Evolutionary conservation across 1,140 invertebrate species (phyloP).

Genomic region (Delia radicum): DNA sequence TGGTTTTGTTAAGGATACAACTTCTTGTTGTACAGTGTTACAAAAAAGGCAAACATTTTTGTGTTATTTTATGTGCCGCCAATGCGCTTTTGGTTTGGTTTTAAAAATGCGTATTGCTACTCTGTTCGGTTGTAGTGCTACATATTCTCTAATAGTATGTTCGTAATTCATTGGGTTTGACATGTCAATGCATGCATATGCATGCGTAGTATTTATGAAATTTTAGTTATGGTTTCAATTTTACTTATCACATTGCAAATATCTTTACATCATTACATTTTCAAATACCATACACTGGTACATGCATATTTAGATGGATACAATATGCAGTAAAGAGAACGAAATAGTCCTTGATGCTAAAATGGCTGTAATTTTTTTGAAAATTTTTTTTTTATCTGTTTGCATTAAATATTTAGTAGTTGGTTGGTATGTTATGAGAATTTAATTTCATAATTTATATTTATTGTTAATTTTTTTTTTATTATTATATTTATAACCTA

Average conservation of each 20-base stretch:
- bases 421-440: neutral
- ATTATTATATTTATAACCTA: too few relatives aligned
- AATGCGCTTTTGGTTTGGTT: constrained; percentile 17
- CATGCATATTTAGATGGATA: neutral
- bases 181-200: constrained; percentile 2
- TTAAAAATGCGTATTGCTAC: neutral
- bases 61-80: constrained; percentile 20
- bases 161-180: neutral
- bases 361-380: neutral
- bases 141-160: too few relatives aligned
- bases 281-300: neutral
- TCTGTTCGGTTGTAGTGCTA: neutral
- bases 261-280: neutral
- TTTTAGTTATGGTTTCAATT: constrained; percentile 24
- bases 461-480: too few relatives aligned
- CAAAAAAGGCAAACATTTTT: constrained; percentile 4
- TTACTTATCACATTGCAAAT: constrained; percentile 11
- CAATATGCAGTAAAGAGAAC: too few relatives aligned
- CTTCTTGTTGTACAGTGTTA: too few relatives aligned
- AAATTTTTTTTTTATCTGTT: neutral
- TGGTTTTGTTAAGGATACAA: neutral
- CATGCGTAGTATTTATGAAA: constrained; percentile 18
- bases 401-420: neutral
- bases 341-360: neutral
- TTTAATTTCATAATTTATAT: neutral